Conservation (phyloP, 2,113 vertebrate genomes). For the Mus pahari region DNA sequence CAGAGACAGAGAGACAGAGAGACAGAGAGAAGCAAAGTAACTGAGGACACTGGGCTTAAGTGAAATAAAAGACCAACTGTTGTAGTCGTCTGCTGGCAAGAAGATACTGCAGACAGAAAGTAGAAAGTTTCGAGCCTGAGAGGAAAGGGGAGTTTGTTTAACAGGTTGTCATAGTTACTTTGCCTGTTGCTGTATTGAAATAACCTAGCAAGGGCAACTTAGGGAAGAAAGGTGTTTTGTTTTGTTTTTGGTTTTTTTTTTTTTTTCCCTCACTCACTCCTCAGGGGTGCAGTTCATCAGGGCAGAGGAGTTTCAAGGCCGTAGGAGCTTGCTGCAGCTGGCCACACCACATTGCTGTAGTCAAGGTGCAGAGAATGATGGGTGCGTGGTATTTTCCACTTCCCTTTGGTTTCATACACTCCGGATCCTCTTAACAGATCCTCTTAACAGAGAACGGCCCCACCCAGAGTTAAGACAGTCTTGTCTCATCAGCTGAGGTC, state of each 20-base stretch:
- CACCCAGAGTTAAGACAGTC: background rate
- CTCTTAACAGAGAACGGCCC: background rate
- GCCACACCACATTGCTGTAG: background rate
- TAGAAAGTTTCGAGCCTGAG: background rate
- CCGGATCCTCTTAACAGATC: background rate
- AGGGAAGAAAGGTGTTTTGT: background rate
- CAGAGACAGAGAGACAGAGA: too few relatives aligned
- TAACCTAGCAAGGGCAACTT: background rate
- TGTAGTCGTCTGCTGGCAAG: background rate
- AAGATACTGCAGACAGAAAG: background rate
- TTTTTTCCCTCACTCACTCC: background rate
- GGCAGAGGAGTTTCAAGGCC: background rate
- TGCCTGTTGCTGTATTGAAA: background rate
- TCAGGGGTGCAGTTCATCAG: background rate
- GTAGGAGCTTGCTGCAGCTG: background rate
- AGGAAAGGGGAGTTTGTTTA: background rate
- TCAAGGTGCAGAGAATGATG: background rate
- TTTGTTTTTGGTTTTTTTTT: too few relatives aligned
- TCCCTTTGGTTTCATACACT: background rate
- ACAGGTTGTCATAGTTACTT: background rate
- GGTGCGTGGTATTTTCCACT: background rate
- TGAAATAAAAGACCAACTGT: constrained; percentile 13
- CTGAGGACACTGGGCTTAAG: background rate
- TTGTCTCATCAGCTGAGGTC: too few relatives aligned
- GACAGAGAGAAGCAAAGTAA: too few relatives aligned